phyloP scores from a whole-genome alignment of 1,140 invertebrate genomes.

The Phenacoccus solenopsis region DNA sequence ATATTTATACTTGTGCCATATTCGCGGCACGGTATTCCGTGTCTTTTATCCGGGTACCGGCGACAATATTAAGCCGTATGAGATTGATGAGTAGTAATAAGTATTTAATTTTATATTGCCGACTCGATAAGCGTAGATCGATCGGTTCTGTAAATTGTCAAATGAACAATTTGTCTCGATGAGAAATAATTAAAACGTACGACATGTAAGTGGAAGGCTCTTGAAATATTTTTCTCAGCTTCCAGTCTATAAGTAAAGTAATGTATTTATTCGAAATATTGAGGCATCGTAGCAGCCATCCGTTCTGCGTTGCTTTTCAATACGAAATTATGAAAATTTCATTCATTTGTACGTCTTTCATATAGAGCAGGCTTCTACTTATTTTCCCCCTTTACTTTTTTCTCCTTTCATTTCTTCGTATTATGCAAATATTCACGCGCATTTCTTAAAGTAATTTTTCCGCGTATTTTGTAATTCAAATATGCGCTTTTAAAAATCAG shows the following conservation, averaged over 20 bases:
- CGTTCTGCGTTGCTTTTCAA: neutral
- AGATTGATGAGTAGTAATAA: neutral
- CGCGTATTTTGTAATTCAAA: neutral
- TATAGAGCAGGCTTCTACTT: no score
- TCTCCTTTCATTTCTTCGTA: neutral
- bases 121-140: neutral
- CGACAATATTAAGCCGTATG: neutral
- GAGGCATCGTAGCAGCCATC: neutral
- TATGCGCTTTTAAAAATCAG: neutral
- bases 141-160: no score
- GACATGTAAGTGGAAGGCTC: no score
- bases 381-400: no score
- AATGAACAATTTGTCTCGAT: no score
- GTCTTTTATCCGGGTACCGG: no score
- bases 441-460: neutral
- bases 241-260: no score
- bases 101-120: neutral
- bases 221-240: no score
- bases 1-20: neutral
- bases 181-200: no score
- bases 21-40: no score
- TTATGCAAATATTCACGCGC: neutral
- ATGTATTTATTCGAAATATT: neutral
- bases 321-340: neutral
- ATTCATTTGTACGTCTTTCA: neutral